Percentiles rank a stretch among this genome's conserved stretches.
Evolutionary conservation across 2,888 invertebrate genomes (phyloP).

Genomic region (Xanthia icteritia): DNA sequence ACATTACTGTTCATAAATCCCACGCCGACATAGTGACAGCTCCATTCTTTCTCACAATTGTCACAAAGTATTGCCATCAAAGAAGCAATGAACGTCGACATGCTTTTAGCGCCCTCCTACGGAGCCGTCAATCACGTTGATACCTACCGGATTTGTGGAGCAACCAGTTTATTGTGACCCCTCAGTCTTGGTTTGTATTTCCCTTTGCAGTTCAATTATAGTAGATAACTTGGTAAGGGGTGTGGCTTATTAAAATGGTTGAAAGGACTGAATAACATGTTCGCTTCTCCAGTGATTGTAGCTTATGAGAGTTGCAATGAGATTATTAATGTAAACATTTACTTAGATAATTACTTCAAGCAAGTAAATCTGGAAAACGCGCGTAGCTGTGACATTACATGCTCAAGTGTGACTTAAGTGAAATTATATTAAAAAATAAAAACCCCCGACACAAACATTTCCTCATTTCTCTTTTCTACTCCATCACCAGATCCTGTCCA

Average conservation of each 20-base stretch:
- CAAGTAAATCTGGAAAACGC: too few relatives aligned
- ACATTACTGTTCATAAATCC: constrained; percentile 23
- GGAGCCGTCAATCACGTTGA: constrained; percentile 72
- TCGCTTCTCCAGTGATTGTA: not conserved
- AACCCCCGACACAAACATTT: too few relatives aligned
- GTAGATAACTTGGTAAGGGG: not conserved
- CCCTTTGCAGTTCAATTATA: not conserved
- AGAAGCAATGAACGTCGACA: constrained; percentile 59
- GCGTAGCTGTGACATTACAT: too few relatives aligned
- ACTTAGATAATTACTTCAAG: not conserved
- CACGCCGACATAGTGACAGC: constrained; percentile 24
- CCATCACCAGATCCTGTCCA: too few relatives aligned
- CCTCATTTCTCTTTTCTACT: too few relatives aligned
- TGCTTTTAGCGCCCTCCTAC: constrained; percentile 72
- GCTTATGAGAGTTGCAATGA: not conserved
- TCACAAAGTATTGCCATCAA: constrained; percentile 56
- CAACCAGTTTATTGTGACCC: constrained; percentile 25
- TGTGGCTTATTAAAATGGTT: not conserved
- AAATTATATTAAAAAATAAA: too few relatives aligned
- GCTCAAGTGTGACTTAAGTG: too few relatives aligned
- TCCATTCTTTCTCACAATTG: constrained; percentile 57
- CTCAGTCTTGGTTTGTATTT: not conserved
- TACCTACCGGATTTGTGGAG: constrained; percentile 65
- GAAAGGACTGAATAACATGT: not conserved
- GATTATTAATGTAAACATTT: not conserved